phyloP scores from a whole-genome alignment of 2,888 invertebrate species.

The Pseudococcus longispinus region DNA sequence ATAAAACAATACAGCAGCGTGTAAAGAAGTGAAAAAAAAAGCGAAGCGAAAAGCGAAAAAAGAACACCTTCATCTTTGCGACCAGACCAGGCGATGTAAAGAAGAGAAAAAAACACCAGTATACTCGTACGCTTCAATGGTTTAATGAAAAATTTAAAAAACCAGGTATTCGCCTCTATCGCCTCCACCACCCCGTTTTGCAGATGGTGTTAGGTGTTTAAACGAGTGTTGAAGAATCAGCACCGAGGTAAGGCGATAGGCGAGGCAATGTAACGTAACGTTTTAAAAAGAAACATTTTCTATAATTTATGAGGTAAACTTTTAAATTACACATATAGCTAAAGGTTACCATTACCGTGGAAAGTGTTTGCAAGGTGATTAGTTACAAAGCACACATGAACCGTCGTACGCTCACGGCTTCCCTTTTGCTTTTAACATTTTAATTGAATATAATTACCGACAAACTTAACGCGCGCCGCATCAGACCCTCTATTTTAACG shows the following conservation, averaged over 20 bases:
- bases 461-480: slow-evolving; percentile 42
- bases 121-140: neutral
- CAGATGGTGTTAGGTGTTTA: too few species aligned
- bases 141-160: slow-evolving; percentile 9
- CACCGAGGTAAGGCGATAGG: too few species aligned
- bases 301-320: slow-evolving; percentile 18
- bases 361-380: slow-evolving; percentile 45
- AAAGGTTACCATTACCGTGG: slow-evolving; percentile 29
- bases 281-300: slow-evolving; percentile 26
- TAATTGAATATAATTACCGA: slow-evolving; percentile 53
- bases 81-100: neutral
- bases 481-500: slow-evolving; percentile 44
- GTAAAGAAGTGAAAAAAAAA: too few species aligned
- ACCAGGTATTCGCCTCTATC: neutral
- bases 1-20: neutral
- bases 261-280: neutral
- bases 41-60: too few species aligned
- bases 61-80: neutral
- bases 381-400: slow-evolving; percentile 46
- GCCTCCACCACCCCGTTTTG: too few species aligned
- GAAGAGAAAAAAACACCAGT: neutral
- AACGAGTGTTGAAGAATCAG: neutral
- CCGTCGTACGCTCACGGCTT: slow-evolving; percentile 8
- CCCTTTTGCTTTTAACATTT: slow-evolving; percentile 44
- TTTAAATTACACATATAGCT: slow-evolving; percentile 12